These are phyloP conservation scores for Philypnodon macrostomus DNA, from an alignment of 2,797 vertebrate species.

Conservation along the genomic window DNA sequence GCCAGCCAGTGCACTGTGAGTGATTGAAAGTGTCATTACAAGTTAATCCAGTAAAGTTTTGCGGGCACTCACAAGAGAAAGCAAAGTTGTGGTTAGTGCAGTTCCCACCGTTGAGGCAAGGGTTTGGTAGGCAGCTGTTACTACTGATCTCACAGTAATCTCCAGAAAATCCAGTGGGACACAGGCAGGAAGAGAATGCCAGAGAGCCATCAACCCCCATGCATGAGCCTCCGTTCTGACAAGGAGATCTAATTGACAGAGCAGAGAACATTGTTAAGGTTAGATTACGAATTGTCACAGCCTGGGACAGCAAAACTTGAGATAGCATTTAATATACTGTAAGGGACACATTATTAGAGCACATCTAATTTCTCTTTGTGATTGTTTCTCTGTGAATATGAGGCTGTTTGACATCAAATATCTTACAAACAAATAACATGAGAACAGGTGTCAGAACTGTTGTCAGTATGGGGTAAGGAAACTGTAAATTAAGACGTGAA, in stretches of 20 bases:
- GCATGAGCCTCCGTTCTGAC: conserved; percentile 90
- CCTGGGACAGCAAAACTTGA: conserved; percentile 1
- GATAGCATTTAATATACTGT: too few relatives aligned
- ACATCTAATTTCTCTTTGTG: too few relatives aligned
- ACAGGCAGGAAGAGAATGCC: conserved; percentile 79
- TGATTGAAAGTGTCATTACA: conserved; percentile 74
- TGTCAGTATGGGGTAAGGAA: too few relatives aligned
- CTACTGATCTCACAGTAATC: conserved; percentile 83
- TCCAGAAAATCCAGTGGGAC: conserved; percentile 85
- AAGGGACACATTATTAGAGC: too few relatives aligned
- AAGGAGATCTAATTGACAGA: conserved; percentile 79
- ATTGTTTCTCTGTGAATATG: too few relatives aligned
- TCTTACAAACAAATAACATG: neutral
- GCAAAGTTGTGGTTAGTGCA: conserved; percentile 79
- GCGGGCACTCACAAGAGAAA: conserved; percentile 82
- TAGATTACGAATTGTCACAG: neutral
- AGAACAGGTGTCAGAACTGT: too few relatives aligned
- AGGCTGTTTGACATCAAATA: too few relatives aligned
- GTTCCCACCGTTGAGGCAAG: conserved; percentile 85
- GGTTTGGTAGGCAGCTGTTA: conserved; percentile 84
- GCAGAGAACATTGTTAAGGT: conserved; percentile 21
- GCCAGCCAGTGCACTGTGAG: conserved; percentile 72
- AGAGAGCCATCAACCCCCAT: conserved; percentile 73
- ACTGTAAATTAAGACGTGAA: too few relatives aligned
- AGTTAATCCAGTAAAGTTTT: conserved; percentile 78